These are phyloP conservation scores for Halocynthia roretzi DNA, from an alignment of 23 tunicate species.

Conservation along the genomic window DNA sequence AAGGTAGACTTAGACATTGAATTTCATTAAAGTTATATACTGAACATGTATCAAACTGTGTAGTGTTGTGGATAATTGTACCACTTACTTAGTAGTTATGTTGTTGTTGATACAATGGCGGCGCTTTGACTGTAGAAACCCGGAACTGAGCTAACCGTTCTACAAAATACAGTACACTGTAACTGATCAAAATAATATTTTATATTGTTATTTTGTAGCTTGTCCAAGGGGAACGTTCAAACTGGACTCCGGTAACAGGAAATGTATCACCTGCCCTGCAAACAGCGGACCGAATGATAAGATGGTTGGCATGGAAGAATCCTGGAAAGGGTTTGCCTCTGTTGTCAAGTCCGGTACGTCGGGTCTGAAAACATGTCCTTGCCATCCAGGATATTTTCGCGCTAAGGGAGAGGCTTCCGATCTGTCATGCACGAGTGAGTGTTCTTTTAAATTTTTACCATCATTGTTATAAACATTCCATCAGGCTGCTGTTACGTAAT, in stretches of 20 bases:
- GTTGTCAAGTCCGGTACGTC: neutral
- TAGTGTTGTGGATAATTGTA: too few species aligned
- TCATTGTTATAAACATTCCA: neutral
- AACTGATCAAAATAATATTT: too few species aligned
- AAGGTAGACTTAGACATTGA: too few species aligned
- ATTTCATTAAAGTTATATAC: too few species aligned
- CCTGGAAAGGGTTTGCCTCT: neutral
- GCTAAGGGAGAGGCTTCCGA: conserved; percentile 39
- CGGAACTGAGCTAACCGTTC: too few species aligned
- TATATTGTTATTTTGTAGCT: conserved; percentile 40
- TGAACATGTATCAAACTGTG: too few species aligned
- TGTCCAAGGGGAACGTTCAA: conserved; percentile 64
- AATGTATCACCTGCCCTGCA: conserved; percentile 63
- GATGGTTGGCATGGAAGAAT: neutral
- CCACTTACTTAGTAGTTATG: too few species aligned
- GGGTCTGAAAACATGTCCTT: conserved; percentile 32
- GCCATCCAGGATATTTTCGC: conserved; percentile 68
- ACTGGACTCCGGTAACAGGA: conserved; percentile 16
- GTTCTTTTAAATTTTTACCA: neutral
- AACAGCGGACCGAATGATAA: conserved; percentile 44
- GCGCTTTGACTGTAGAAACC: too few species aligned
- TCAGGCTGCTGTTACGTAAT: conserved; percentile 13
- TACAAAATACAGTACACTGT: too few species aligned
- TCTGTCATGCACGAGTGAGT: conserved; percentile 71
- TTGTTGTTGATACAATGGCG: too few species aligned